Conservation (phyloP, 2,113 vertebrate species). For the Strix uralensis region DNA sequence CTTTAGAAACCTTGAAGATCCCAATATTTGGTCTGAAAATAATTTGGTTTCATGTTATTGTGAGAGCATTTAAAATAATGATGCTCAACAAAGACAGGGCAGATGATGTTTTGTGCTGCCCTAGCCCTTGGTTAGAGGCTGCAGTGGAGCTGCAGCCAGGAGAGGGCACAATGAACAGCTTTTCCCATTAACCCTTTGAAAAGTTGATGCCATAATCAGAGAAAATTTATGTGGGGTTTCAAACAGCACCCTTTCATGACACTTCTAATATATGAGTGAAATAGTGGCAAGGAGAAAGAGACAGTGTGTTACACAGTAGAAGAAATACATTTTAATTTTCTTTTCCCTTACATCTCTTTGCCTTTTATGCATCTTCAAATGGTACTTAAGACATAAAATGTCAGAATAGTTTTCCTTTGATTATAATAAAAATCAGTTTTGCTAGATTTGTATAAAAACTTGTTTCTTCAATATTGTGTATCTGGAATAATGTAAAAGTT, state of each 20-base stretch:
- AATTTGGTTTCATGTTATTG: neutral
- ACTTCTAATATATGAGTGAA: neutral
- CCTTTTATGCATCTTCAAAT: constrained; percentile 52
- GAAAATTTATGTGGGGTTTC: neutral
- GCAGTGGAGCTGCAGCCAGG: constrained; percentile 10
- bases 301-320: neutral
- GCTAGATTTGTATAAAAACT: neutral
- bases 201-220: neutral
- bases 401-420: constrained; percentile 43
- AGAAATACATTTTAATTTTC: constrained; percentile 7
- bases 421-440: constrained; percentile 48
- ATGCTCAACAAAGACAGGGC: neutral
- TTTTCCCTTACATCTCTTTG: neutral
- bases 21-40: neutral
- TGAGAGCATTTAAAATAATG: neutral
- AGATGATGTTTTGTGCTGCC: neutral
- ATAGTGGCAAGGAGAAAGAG: neutral
- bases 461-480: neutral
- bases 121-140: neutral
- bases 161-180: constrained; percentile 14
- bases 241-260: neutral
- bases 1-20: neutral
- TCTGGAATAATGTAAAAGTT: neutral
- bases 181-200: neutral
- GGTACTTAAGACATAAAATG: constrained; percentile 40